Evolutionary conservation across 2,888 invertebrate genomes (phyloP), one percentile per base, ranked within the genome.

Genomic region (Erebia epiphron): DNA sequence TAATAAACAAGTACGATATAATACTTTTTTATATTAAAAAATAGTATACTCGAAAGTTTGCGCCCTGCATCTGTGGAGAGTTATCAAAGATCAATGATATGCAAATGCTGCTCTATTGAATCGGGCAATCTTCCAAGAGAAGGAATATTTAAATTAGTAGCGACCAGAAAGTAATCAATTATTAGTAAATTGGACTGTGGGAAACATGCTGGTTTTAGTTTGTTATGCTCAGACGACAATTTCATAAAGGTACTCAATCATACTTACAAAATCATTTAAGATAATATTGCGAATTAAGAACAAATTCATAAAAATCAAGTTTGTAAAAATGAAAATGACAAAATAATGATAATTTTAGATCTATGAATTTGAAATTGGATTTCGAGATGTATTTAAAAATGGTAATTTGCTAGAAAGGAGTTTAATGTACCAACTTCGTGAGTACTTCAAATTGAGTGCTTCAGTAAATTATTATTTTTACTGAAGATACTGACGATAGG

Each of bases 41-140:
- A 60, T 14, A 16, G 1, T 41, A 10, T 10, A 21, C 1, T 14
- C 5, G 62, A 21, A 60, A n/a, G 9, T 11, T 49, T 49, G 18
- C 62, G 49, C 49, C 21, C 26, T 62, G 62, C 62, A 62, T 62
- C 21, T 49, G 21, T 21, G 11, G 3, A 49, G 21, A 49, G 14
- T 62, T 8, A 62, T 62, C 46, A 62, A 49, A 49, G 21, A 62
- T 49, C 62, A 49, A 62, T 62, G 62, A 49, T 14, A 46, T 14
- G 46, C 49, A 62, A 62, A 62, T 61, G 14, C 21, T 49, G 14
- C 62, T 46, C 13, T 46, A 18, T 61, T 61, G 62, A 62, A 49
- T 14, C 46, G 49, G 49, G 62, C 62, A 62, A 49, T 13, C 14
- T 62, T 46, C 62, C 49, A 62, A 46, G 21, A 9, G 11, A 61